Conservation (phyloP, 2,888 invertebrate genomes). For the Ectemnius lituratus region DNA sequence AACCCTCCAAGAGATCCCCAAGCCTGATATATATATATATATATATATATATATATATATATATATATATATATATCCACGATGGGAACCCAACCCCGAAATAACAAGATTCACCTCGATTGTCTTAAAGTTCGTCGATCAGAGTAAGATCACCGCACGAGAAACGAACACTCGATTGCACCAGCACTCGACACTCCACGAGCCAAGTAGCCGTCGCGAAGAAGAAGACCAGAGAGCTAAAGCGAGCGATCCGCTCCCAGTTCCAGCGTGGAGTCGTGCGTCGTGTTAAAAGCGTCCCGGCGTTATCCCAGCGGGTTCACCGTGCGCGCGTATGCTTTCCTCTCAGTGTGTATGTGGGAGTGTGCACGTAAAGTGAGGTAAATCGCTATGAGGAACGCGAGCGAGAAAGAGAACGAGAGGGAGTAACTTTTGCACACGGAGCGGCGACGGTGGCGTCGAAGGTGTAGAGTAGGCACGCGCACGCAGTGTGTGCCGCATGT, state of each 20-base stretch:
- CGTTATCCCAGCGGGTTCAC: conserved; percentile 32
- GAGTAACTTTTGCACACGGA: conserved; percentile 10
- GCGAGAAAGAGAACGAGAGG: conserved; percentile 21
- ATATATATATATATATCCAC: conserved; percentile 3
- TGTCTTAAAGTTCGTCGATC: too few relatives aligned
- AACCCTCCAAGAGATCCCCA: conserved; percentile 43
- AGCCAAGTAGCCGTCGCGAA: background rate
- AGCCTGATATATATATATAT: too few relatives aligned
- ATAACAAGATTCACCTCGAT: conserved; percentile 1
- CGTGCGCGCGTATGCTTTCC: conserved; percentile 1
- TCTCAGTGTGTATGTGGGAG: too few relatives aligned
- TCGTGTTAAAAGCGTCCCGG: conserved; percentile 46
- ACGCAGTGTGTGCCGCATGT: conserved; percentile 59
- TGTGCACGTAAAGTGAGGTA: too few relatives aligned
- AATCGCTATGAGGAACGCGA: conserved; percentile 31
- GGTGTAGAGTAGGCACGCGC: conserved; percentile 20
- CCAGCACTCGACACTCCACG: background rate
- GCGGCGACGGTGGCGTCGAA: conserved; percentile 1
- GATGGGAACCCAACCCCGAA: background rate
- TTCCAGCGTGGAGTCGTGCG: conserved; percentile 24
- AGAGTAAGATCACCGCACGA: background rate
- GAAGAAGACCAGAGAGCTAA: conserved; percentile 13
- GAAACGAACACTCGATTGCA: background rate
- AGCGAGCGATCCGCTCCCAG: conserved; percentile 24
- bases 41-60: too few relatives aligned